These are phyloP conservation scores for Ethmia dodecea DNA, from an alignment of 2,888 invertebrate genomes.

Conservation along the genomic window DNA sequence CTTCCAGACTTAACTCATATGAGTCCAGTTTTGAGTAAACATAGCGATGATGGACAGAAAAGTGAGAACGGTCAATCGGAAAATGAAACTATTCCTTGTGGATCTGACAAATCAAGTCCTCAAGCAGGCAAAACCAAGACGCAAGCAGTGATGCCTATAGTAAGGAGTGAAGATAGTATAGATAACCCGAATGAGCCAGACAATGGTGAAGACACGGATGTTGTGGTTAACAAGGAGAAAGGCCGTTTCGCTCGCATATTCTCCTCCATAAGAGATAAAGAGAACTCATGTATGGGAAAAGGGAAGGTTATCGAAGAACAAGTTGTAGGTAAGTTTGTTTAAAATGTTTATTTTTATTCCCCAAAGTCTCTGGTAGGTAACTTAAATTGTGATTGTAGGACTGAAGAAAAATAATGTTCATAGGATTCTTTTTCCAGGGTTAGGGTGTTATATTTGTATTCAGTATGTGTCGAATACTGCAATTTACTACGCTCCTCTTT, in stretches of 20 bases:
- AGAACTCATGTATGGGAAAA: constrained; percentile 69
- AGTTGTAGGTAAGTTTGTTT: constrained; percentile 46
- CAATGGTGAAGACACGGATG: constrained; percentile 54
- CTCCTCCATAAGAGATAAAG: constrained; percentile 62
- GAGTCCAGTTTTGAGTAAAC: constrained; percentile 59
- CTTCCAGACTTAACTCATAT: constrained; percentile 60
- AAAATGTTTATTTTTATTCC: neutral
- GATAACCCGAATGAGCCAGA: constrained; percentile 37
- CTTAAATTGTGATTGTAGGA: no score
- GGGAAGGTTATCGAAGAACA: constrained; percentile 69
- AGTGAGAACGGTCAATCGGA: constrained; percentile 67
- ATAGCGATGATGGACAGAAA: constrained; percentile 64
- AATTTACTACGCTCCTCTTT: no score
- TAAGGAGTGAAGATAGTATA: constrained; percentile 63
- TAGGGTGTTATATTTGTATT: neutral
- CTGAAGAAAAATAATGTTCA: neutral
- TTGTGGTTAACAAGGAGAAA: constrained; percentile 53
- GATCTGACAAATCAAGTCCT: constrained; percentile 69
- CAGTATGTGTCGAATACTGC: no score
- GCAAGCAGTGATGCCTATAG: constrained; percentile 70
- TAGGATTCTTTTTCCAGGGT: neutral
- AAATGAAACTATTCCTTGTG: constrained; percentile 70
- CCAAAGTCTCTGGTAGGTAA: no score
- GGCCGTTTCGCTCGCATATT: constrained; percentile 63
- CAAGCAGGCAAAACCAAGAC: constrained; percentile 61